Percentiles rank a stretch among this genome's conserved stretches.
phyloP scores from a whole-genome alignment of 2,113 vertebrate species.

The Capreolus pygargus region DNA sequence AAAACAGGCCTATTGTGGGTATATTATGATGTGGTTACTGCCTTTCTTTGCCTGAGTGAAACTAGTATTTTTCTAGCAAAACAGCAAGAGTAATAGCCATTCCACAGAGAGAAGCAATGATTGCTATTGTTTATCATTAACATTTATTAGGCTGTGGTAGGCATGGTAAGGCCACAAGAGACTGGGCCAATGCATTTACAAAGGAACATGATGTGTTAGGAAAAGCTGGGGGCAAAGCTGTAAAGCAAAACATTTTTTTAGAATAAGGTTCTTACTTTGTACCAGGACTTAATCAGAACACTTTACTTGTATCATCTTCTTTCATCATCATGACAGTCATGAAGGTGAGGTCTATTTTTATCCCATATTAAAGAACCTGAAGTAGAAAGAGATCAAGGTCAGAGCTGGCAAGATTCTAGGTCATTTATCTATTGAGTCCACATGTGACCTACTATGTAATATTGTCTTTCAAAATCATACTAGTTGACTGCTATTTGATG shows the following conservation, averaged over 20 bases:
- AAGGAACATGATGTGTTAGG: neutral
- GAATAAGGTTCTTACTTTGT: neutral
- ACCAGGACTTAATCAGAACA: neutral
- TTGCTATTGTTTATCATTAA: neutral
- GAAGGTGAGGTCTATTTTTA: neutral
- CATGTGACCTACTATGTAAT: neutral
- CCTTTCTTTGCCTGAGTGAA: neutral
- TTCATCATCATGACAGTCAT: neutral
- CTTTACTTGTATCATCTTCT: neutral
- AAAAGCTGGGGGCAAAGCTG: neutral
- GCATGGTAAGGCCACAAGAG: neutral
- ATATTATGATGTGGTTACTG: neutral
- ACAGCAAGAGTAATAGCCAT: neutral
- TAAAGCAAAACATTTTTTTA: neutral
- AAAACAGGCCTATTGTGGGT: neutral
- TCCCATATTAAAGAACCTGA: neutral
- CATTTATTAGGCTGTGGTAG: neutral
- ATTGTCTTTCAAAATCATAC: neutral
- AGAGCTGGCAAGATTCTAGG: neutral
- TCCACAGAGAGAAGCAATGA: neutral
- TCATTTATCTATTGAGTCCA: neutral
- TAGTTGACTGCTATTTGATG: neutral
- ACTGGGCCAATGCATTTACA: neutral
- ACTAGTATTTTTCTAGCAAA: neutral
- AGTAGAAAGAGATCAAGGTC: neutral